phyloP scores from a whole-genome alignment of 37 sponge, comb jelly and placozoan species.

The Bolinopsis microptera region DNA sequence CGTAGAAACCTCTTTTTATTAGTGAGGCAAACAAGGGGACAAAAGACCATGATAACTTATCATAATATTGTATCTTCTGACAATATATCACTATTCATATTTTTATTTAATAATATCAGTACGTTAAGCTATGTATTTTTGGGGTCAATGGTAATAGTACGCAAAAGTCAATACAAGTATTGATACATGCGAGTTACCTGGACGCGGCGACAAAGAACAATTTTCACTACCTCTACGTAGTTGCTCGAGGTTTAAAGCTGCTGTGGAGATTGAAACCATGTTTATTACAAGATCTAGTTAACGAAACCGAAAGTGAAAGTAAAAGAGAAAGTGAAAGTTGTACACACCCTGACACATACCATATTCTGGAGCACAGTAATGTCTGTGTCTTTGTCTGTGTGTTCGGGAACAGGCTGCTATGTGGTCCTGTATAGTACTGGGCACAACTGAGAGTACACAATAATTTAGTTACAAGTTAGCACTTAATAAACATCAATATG shows the following conservation, averaged over 20 bases:
- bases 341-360: slow-evolving; percentile 20
- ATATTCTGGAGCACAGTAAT: slow-evolving; percentile 65
- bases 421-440: slow-evolving; percentile 59
- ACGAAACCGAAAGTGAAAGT: too few species aligned
- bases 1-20: too few species aligned
- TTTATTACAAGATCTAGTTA: not conserved
- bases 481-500: too few species aligned
- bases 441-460: slow-evolving; percentile 59
- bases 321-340: not conserved
- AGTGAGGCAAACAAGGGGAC: too few species aligned
- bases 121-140: too few species aligned
- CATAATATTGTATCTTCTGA: too few species aligned
- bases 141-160: too few species aligned
- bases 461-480: not conserved
- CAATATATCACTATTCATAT: too few species aligned
- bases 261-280: not conserved
- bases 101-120: too few species aligned
- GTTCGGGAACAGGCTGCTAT: slow-evolving; percentile 57
- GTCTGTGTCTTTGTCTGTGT: slow-evolving; percentile 64
- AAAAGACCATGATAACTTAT: too few species aligned
- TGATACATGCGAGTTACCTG: not conserved
- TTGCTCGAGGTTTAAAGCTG: not conserved
- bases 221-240: not conserved
- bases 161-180: not conserved
- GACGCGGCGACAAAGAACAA: not conserved